Evolutionary conservation across 2,797 vertebrate species (phyloP).

Genomic region (Lycodopsis pacificus): DNA sequence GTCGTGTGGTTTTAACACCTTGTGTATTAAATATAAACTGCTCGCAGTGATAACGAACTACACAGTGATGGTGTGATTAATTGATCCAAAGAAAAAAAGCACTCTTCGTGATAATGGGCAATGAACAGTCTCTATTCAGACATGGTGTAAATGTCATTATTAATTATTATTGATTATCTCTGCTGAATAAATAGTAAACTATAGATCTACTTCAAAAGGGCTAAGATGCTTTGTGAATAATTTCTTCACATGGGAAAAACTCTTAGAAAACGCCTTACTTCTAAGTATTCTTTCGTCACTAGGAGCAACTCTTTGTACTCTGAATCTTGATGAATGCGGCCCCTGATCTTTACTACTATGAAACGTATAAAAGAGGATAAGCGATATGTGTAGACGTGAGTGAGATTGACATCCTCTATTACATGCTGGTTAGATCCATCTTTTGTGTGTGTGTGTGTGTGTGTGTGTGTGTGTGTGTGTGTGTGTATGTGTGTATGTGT

Average conservation of each 20-base stretch:
- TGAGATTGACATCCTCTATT: background rate
- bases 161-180: background rate
- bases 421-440: background rate
- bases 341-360: background rate
- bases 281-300: background rate
- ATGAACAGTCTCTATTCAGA: background rate
- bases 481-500: too few species aligned
- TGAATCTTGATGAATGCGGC: background rate
- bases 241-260: background rate
- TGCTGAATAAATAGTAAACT: background rate
- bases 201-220: background rate
- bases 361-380: background rate
- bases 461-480: background rate
- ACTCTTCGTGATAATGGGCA: background rate
- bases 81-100: background rate
- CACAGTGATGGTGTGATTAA: background rate
- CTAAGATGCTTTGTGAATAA: background rate
- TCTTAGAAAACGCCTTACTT: background rate
- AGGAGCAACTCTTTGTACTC: background rate
- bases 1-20: slow-evolving; percentile 55
- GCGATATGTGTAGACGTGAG: background rate
- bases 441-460: background rate
- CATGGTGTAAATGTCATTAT: background rate
- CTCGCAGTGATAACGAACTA: background rate
- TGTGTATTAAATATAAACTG: background rate